A percentile compares a stretch with the other conserved stretches of the same genome.
Evolutionary conservation across 2,113 vertebrate species (phyloP).

Genomic region (Heterochromis multidens): DNA sequence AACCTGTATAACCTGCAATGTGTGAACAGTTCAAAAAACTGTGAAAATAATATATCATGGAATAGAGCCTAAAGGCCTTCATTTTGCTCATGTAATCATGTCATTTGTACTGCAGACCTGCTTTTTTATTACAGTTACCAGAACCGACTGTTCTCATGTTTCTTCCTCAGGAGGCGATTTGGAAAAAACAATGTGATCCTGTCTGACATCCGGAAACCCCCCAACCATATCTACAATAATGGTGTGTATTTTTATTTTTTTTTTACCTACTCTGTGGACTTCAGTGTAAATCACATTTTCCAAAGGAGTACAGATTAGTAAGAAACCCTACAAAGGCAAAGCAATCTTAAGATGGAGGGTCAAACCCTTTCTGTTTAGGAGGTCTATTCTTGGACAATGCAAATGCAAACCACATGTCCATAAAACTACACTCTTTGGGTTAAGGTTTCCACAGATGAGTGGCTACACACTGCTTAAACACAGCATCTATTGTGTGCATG

Average conservation of each 20-base stretch:
- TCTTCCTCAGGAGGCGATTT: constrained; percentile 80
- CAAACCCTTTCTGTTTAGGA: neutral
- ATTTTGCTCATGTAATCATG: neutral
- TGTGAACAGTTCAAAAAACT: neutral
- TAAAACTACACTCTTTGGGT: neutral
- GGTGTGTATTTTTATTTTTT: constrained; percentile 64
- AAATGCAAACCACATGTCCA: neutral
- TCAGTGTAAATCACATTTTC: neutral
- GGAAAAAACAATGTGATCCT: constrained; percentile 91
- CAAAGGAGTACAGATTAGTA: neutral
- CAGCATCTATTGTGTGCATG: neutral
- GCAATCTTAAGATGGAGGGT: neutral
- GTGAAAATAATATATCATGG: neutral
- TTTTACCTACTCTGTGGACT: neutral
- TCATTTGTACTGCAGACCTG: neutral
- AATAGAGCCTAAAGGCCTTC: neutral
- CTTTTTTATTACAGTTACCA: neutral
- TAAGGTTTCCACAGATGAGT: neutral
- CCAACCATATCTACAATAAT: constrained; percentile 79
- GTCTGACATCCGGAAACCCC: constrained; percentile 89
- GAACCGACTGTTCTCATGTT: neutral
- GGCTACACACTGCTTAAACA: neutral
- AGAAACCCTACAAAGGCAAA: neutral
- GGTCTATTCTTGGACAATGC: neutral
- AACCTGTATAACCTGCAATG: neutral